These are phyloP conservation scores for Nylanderia fulva DNA, from an alignment of 1,140 invertebrate genomes.

Conservation along the genomic window DNA sequence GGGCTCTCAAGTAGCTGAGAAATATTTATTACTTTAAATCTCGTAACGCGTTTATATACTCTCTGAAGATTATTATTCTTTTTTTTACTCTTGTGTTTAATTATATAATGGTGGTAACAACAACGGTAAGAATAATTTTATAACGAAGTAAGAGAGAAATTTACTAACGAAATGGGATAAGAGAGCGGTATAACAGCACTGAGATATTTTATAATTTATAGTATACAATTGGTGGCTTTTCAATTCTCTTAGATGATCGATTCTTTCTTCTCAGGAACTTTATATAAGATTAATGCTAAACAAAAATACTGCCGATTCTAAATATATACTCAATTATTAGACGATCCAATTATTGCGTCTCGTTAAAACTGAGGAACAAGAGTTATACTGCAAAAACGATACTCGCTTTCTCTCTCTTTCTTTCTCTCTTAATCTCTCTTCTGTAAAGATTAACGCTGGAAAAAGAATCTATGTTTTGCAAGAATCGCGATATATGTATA, in stretches of 20 bases:
- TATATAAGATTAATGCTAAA: not conserved
- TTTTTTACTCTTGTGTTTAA: constrained; percentile 13
- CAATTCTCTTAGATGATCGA: not conserved
- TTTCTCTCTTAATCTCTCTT: no score
- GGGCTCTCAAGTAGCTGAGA: constrained; percentile 27
- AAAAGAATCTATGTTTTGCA: constrained; percentile 16
- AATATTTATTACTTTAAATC: constrained; percentile 30
- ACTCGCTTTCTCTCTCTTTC: no score
- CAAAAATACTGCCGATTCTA: constrained; percentile 10
- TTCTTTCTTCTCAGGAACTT: not conserved
- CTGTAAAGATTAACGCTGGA: not conserved
- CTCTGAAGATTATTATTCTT: constrained; percentile 42
- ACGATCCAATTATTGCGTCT: constrained; percentile 1
- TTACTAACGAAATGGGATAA: constrained; percentile 8
- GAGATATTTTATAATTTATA: constrained; percentile 10
- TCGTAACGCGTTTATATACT: constrained; percentile 20
- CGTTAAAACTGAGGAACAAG: constrained; percentile 12
- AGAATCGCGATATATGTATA: constrained; percentile 27
- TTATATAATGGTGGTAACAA: constrained; percentile 20
- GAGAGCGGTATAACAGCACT: constrained; percentile 25
- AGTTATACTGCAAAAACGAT: not conserved
- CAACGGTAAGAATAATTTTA: constrained; percentile 21
- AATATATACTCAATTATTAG: not conserved
- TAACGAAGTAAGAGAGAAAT: constrained; percentile 20
- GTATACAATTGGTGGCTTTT: not conserved